phyloP scores from a whole-genome alignment of 2,888 invertebrate species.

The Tetragonula carbonaria region DNA sequence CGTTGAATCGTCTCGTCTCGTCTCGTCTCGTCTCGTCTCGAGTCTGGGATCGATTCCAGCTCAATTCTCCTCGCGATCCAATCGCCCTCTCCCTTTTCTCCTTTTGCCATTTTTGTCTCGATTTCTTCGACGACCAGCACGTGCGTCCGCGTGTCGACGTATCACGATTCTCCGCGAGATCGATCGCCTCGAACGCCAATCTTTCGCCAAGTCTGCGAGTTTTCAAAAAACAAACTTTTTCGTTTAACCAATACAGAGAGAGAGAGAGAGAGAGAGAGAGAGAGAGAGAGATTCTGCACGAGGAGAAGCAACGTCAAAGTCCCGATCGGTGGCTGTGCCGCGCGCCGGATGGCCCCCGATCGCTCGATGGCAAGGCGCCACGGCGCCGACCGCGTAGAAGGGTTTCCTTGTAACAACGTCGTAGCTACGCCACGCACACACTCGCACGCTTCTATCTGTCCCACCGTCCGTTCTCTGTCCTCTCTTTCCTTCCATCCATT shows the following conservation, averaged over 20 bases:
- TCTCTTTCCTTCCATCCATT: not conserved
- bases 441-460: conserved; percentile 18
- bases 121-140: not conserved
- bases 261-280: too few species aligned
- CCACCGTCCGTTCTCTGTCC: not conserved
- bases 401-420: conserved; percentile 83
- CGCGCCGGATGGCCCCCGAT: conserved; percentile 59
- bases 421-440: conserved; percentile 54
- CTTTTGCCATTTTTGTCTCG: not conserved
- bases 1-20: not conserved
- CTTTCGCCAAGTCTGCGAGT: conserved; percentile 15
- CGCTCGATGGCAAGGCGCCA: conserved; percentile 80
- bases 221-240: not conserved
- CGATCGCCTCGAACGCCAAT: conserved; percentile 49
- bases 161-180: conserved; percentile 45
- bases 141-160: not conserved
- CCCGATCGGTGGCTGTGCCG: conserved; percentile 28
- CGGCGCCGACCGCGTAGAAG: conserved; percentile 84
- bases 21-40: conserved; percentile 5
- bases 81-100: not conserved
- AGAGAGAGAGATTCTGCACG: too few species aligned
- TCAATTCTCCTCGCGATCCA: not conserved
- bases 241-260: too few species aligned
- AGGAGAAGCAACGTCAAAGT: conserved; percentile 37
- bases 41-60: conserved; percentile 5